Evolutionary conservation across 2,797 vertebrate genomes (phyloP), one percentile per base, ranked within the genome.

Genomic region (Knipowitschia caucasica): DNA sequence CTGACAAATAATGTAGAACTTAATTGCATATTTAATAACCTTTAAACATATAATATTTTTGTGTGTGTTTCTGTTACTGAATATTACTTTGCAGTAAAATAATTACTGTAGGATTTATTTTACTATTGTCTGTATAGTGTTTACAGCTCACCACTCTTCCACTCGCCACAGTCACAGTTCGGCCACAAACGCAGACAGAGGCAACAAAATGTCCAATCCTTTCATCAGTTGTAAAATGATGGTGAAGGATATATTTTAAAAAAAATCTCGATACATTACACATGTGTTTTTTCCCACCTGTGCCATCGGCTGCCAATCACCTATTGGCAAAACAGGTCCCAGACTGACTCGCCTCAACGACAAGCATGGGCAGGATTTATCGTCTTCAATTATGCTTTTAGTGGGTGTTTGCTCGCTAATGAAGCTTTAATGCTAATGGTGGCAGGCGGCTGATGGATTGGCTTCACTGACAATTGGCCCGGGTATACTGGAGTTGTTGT

Each of bases 401-500:
- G 70, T 67, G 60, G 64, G 46, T 67, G 73, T 60, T 71, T 73
- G 64, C 59, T 54, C 59, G 60, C 57, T 86, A 88, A 86, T 86
- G 84, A 78, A 55, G 53, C 74, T 59, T 77, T 67, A 85, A 88
- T 78, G 74, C 75, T 78, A 83, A 82, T 72, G 63, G 68, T 7
- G 27, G 69, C 64, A 67, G 63, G 47, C 15, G 5, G 62, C 61
- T 86, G 80, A 89, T 81, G 62, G 57, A 86, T 83, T 42, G 39
- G 51, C 47, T 25, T 15, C 46, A 51, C 29, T 64, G 64, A 65
- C 77, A 62, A 64, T 62, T 60, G 54, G 49, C 49, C 62, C 63
- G 66, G 51, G 62, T 66, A n/a, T n/a, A 25, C 30, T 53, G 2
- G 31, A 75, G 44, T 53, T 34, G 25, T 58, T 47, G 47, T 59